Evolutionary conservation across 2,113 vertebrate species (phyloP).

Genomic region (Eolophus roseicapilla): DNA sequence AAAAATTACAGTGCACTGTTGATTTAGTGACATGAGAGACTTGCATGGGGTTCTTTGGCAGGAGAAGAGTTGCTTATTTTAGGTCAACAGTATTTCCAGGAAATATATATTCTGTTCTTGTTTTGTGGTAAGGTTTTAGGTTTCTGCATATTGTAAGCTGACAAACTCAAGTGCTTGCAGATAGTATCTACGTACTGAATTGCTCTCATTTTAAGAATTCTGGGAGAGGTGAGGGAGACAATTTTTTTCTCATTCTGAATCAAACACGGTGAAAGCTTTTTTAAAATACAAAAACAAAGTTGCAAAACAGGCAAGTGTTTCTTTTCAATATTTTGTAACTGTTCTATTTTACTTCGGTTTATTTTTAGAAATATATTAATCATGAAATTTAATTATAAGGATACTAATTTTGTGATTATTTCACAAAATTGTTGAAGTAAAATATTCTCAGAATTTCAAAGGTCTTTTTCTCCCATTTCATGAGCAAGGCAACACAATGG

Average conservation of each 20-base stretch:
- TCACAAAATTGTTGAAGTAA: neutral
- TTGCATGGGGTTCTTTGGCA: neutral
- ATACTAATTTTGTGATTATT: neutral
- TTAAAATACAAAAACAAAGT: neutral
- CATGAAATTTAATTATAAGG: neutral
- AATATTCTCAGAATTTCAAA: neutral
- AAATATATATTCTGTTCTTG: neutral
- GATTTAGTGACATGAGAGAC: neutral
- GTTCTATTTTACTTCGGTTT: neutral
- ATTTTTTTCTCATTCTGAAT: neutral
- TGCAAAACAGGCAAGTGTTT: neutral
- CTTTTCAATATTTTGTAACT: neutral
- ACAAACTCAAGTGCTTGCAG: neutral
- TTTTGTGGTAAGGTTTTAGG: neutral
- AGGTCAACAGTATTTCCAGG: neutral
- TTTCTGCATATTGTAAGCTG: neutral
- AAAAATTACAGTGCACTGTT: neutral
- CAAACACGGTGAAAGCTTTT: neutral
- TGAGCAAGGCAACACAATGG: neutral
- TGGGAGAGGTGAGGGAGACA: neutral
- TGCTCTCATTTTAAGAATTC: neutral
- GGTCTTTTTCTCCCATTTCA: neutral
- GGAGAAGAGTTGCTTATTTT: neutral
- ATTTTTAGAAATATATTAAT: neutral
- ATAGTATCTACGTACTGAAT: neutral